Conservation (phyloP, 2,797 vertebrate species). For the Peromyscus melanophrys region DNA sequence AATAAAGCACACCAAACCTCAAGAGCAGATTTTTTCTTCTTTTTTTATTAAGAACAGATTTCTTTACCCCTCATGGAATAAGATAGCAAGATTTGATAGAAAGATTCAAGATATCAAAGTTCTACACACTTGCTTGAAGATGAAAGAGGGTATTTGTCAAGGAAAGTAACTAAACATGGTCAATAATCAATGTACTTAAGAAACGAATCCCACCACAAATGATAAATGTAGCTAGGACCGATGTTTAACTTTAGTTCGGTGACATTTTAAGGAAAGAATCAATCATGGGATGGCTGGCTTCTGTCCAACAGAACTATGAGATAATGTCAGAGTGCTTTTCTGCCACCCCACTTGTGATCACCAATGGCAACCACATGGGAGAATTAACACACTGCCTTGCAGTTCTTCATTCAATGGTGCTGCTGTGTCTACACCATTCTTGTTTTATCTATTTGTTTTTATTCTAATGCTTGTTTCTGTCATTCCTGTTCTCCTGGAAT, state of each 20-base stretch:
- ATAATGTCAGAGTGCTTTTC: background rate
- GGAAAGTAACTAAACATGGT: background rate
- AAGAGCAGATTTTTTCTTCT: background rate
- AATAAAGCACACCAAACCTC: background rate
- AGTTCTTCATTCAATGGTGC: too few species aligned
- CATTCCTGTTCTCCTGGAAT: background rate
- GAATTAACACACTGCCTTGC: background rate
- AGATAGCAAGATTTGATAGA: background rate
- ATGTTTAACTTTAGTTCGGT: background rate
- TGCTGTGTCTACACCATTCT: rapidly evolving
- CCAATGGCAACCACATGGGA: too few species aligned
- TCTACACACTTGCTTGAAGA: background rate
- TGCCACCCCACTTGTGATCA: rapidly evolving
- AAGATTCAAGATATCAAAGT: background rate
- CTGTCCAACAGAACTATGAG: background rate
- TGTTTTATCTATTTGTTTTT: background rate
- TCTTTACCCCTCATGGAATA: background rate
- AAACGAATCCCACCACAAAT: background rate
- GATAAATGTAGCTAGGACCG: background rate
- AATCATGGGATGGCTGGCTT: background rate
- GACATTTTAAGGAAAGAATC: background rate
- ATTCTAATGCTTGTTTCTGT: background rate
- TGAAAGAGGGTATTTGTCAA: background rate
- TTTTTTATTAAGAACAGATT: background rate
- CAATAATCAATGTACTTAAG: background rate